Percentiles rank a stretch among this genome's conserved stretches.
phyloP scores from a whole-genome alignment of 2,888 invertebrate genomes.

The Pasiphila rectangulata region DNA sequence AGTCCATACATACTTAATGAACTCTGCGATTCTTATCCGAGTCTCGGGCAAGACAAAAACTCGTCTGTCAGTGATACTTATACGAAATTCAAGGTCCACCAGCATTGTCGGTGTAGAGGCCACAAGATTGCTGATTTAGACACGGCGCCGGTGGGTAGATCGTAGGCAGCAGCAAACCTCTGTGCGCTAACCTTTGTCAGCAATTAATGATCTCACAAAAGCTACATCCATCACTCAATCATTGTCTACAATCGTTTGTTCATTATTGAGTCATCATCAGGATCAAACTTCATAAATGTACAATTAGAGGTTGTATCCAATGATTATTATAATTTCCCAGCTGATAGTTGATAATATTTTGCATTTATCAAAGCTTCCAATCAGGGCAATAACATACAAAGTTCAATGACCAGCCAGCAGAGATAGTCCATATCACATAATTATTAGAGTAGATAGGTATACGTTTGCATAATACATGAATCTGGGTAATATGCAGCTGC shows the following conservation, averaged over 20 bases:
- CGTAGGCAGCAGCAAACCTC: conserved; percentile 28
- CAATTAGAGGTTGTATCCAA: background rate
- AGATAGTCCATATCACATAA: conserved; percentile 15
- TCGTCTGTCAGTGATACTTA: conserved; percentile 51
- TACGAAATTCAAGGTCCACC: conserved; percentile 44
- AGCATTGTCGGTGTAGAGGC: conserved; percentile 36
- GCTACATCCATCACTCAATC: conserved; percentile 19
- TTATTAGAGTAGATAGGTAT: conserved; percentile 21
- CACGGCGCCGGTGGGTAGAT: conserved; percentile 29
- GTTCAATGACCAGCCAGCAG: conserved; percentile 10
- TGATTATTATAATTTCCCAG: background rate
- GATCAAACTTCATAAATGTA: background rate
- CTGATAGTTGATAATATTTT: background rate
- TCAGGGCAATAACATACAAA: background rate
- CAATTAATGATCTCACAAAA: conserved; percentile 21
- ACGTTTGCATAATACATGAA: conserved; percentile 30
- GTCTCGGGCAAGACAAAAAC: conserved; percentile 55
- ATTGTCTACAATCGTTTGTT: conserved; percentile 10
- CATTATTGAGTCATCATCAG: conserved; percentile 5
- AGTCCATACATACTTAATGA: conserved; percentile 58
- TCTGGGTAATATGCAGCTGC: conserved; percentile 34
- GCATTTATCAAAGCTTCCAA: background rate
- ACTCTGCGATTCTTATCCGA: conserved; percentile 57
- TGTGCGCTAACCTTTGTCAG: conserved; percentile 28
- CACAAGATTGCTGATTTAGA: conserved; percentile 34